Evolutionary conservation across 1,140 invertebrate species (phyloP).

Genomic region (Cherax destructor): DNA sequence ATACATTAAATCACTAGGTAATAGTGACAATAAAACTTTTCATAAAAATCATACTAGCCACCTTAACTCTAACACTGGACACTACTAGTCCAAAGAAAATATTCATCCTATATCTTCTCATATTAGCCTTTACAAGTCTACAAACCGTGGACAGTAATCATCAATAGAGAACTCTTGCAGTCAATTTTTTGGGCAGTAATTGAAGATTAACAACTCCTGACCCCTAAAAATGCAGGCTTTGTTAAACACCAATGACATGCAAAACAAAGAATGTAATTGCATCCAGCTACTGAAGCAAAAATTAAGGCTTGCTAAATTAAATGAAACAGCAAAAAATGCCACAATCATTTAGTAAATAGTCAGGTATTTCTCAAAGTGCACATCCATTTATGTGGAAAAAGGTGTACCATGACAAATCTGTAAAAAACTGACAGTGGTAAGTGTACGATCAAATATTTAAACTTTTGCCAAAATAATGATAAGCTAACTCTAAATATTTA

Average conservation of each 20-base stretch:
- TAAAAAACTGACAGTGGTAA: constrained; percentile 50
- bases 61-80: constrained; percentile 38
- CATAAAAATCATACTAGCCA: constrained; percentile 44
- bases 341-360: constrained; percentile 12
- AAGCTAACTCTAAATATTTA: constrained; percentile 61
- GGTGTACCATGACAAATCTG: constrained; percentile 49
- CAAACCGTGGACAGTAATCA: constrained; percentile 46
- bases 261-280: constrained; percentile 15
- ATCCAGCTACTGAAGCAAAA: constrained; percentile 36
- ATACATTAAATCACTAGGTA: constrained; percentile 41
- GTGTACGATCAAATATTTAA: constrained; percentile 52
- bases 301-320: constrained; percentile 2
- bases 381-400: constrained; percentile 54
- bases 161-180: constrained; percentile 14
- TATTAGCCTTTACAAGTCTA: constrained; percentile 31
- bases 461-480: constrained; percentile 59
- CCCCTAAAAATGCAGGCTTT: constrained; percentile 38
- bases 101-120: constrained; percentile 10
- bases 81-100: constrained; percentile 23
- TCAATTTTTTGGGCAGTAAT: constrained; percentile 37
- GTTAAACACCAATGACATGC: constrained; percentile 34
- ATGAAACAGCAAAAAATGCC: constrained; percentile 22
- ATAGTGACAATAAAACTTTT: constrained; percentile 33
- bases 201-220: constrained; percentile 38
- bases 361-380: constrained; percentile 44